phyloP scores from a whole-genome alignment of 2,888 invertebrate genomes.

The Quadriops clusia region DNA sequence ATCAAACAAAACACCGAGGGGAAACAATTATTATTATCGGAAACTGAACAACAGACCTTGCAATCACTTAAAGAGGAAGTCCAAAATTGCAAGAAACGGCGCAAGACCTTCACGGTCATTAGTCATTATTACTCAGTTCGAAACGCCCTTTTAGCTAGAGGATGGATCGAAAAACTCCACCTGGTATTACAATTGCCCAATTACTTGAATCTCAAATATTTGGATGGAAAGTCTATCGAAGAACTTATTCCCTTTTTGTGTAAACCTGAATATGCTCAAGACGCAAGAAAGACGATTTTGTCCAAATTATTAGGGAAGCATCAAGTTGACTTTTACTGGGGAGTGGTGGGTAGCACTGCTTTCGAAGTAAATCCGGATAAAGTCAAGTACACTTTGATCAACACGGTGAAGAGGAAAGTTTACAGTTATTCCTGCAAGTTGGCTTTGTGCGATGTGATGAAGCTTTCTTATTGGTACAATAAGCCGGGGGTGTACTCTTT shows the following conservation, averaged over 20 bases:
- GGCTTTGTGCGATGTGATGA: conserved; percentile 43
- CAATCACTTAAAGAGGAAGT: no score
- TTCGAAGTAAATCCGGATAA: conserved; percentile 28
- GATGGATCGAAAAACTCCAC: conserved; percentile 63
- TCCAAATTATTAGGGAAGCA: conserved; percentile 50
- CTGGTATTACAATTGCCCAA: no score
- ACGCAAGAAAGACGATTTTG: no score
- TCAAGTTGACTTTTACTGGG: conserved; percentile 64
- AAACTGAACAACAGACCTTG: no score
- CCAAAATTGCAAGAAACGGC: no score
- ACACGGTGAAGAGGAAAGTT: conserved; percentile 28
- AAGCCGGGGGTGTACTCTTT: conserved; percentile 45
- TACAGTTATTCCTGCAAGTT: conserved; percentile 41
- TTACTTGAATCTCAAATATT: no score
- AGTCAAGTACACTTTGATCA: conserved; percentile 29
- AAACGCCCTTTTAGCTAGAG: conserved; percentile 48
- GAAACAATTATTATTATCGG: no score
- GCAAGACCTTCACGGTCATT: conserved; percentile 46
- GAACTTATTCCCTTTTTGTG: no score
- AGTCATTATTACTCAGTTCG: conserved; percentile 43
- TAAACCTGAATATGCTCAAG: no score
- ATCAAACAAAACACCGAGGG: no score
- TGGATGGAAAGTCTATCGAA: no score
- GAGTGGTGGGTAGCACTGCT: conserved; percentile 34
- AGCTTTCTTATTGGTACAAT: conserved; percentile 47